Percentiles rank a stretch among this genome's conserved stretches.
Evolutionary conservation across 2,888 invertebrate genomes (phyloP).

Genomic region (Dioctria rufipes): DNA sequence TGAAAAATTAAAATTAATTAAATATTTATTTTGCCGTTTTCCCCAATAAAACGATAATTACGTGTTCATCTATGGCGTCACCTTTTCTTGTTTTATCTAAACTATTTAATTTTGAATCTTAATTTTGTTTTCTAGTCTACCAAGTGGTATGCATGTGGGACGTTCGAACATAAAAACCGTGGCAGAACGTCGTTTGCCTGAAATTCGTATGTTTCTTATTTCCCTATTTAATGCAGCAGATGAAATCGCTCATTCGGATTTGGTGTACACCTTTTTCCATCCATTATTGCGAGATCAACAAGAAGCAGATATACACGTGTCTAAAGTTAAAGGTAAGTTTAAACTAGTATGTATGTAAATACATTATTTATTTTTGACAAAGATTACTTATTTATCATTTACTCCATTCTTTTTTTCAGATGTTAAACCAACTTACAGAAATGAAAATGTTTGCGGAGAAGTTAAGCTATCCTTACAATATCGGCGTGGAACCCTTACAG

Average conservation of each 20-base stretch:
- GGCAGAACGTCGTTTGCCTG: slow-evolving; percentile 91
- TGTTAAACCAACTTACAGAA: slow-evolving; percentile 66
- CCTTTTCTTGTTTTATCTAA: too few relatives aligned
- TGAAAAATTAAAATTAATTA: too few relatives aligned
- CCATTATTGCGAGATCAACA: slow-evolving; percentile 95
- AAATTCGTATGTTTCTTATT: slow-evolving; percentile 90
- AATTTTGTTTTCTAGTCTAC: slow-evolving; percentile 73
- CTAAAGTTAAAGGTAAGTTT: slow-evolving; percentile 81
- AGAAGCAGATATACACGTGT: slow-evolving; percentile 85
- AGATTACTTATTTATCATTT: not conserved
- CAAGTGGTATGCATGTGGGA: slow-evolving; percentile 86
- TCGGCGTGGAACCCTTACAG: slow-evolving; percentile 80
- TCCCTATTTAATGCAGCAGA: slow-evolving; percentile 90
- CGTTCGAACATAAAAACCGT: slow-evolving; percentile 96
- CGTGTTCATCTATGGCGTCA: too few relatives aligned
- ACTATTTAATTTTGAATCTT: not conserved
- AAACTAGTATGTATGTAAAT: not conserved
- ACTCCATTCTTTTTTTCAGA: slow-evolving; percentile 62
- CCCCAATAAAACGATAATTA: too few relatives aligned
- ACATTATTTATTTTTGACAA: not conserved
- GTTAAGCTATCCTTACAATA: slow-evolving; percentile 86
- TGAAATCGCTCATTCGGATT: slow-evolving; percentile 95
- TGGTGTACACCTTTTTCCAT: slow-evolving; percentile 99
- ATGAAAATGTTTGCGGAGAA: slow-evolving; percentile 77
- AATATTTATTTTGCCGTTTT: too few relatives aligned